Conservation (phyloP, 2,888 invertebrate species). For the Polylopha cassiicola region DNA sequence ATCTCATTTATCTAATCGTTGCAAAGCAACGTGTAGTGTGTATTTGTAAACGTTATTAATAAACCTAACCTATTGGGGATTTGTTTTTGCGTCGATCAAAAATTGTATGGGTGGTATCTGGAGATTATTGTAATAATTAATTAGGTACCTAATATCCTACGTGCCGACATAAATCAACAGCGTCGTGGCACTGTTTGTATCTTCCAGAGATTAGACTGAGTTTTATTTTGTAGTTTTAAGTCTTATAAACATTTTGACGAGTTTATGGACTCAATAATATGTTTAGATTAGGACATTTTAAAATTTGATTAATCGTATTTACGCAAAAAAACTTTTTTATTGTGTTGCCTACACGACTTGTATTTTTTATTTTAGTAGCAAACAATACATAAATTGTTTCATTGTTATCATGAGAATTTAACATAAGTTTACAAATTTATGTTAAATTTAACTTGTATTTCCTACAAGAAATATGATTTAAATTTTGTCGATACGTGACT, state of each 20-base stretch:
- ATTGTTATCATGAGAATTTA: too few relatives aligned
- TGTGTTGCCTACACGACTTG: too few relatives aligned
- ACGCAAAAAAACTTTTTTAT: too few relatives aligned
- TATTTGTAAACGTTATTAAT: conserved; percentile 30
- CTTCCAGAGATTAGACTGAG: conserved; percentile 18
- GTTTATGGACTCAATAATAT: conserved; percentile 6
- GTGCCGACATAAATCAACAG: conserved; percentile 6
- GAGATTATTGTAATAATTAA: conserved; percentile 12
- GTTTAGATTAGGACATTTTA: conserved; percentile 8
- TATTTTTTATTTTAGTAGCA: too few relatives aligned
- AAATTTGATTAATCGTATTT: conserved; percentile 11
- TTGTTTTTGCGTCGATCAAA: conserved; percentile 3
- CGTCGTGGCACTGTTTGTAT: conserved; percentile 11
- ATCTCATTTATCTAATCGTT: conserved; percentile 25
- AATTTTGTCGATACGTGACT: too few relatives aligned
- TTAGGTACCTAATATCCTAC: conserved; percentile 12
- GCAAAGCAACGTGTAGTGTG: conserved; percentile 28
- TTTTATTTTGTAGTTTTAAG: conserved; percentile 16
- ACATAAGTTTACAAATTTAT: too few relatives aligned
- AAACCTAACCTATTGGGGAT: conserved; percentile 13
- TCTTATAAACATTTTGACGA: conserved; percentile 18
- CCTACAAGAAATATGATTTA: too few relatives aligned
- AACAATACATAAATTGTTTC: too few relatives aligned
- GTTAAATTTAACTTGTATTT: too few relatives aligned
- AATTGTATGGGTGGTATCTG: conserved; percentile 15